A percentile compares a stretch with the other conserved stretches of the same genome.
Evolutionary conservation across 2,888 invertebrate genomes (phyloP).

Genomic region (Andrena minutula): DNA sequence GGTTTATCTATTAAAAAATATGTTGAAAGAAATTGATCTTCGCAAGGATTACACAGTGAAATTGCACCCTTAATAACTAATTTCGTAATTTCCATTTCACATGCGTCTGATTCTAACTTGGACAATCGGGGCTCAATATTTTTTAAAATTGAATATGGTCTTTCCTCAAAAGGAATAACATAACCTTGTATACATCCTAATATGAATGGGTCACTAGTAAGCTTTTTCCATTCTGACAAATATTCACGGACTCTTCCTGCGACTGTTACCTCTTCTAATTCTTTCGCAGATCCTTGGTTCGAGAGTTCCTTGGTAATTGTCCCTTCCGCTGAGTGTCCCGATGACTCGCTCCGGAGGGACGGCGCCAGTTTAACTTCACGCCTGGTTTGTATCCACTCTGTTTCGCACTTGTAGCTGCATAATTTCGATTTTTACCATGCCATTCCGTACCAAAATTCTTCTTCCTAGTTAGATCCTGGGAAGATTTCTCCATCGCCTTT

Average conservation of each 20-base stretch:
- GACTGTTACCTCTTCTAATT: not conserved
- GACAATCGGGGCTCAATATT: not conserved
- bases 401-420: not conserved
- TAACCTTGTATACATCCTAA: not conserved
- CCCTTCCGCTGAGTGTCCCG: constrained; percentile 9
- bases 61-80: not conserved
- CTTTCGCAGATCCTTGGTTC: constrained; percentile 2
- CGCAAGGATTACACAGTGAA: not conserved
- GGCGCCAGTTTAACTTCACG: constrained; percentile 11
- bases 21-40: constrained; percentile 1
- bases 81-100: constrained; percentile 4
- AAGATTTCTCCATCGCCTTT: constrained; percentile 5
- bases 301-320: not conserved
- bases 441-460: constrained; percentile 4
- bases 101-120: not conserved
- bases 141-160: not conserved
- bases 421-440: constrained; percentile 1
- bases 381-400: not conserved
- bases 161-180: not conserved
- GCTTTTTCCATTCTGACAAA: not conserved
- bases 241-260: not conserved
- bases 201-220: constrained; percentile 8
- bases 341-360: not conserved
- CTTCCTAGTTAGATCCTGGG: not conserved
- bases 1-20: not conserved